A percentile compares a stretch with the other conserved stretches of the same genome.
phyloP scores from a whole-genome alignment of 2,888 invertebrate species.

The Xestia ashworthii region DNA sequence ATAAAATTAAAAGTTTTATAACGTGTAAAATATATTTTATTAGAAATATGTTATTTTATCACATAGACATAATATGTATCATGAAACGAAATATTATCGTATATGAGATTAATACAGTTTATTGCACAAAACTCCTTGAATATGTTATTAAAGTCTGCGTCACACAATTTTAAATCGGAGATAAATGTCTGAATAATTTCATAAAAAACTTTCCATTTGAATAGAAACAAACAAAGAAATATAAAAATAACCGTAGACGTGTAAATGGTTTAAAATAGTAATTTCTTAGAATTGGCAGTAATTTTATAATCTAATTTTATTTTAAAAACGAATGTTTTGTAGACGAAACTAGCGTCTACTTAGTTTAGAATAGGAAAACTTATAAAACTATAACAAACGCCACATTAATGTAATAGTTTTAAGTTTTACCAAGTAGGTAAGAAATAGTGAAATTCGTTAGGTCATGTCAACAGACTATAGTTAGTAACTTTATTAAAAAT shows the following conservation, averaged over 20 bases:
- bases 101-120: constrained; percentile 49
- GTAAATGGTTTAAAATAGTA: not conserved
- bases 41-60: constrained; percentile 65
- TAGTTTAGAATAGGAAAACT: constrained; percentile 11
- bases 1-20: constrained; percentile 58
- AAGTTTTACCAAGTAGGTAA: constrained; percentile 6
- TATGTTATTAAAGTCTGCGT: constrained; percentile 43
- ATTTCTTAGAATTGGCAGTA: constrained; percentile 5
- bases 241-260: not conserved
- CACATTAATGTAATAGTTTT: constrained; percentile 3
- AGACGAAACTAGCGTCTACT: constrained; percentile 12
- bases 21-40: constrained; percentile 69
- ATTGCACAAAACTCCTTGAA: constrained; percentile 58
- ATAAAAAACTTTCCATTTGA: not conserved
- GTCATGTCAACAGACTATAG: constrained; percentile 28
- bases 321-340: constrained; percentile 4
- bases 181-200: constrained; percentile 24
- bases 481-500: constrained; percentile 46
- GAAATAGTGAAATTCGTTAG: constrained; percentile 39
- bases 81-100: constrained; percentile 49
- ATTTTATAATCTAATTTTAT: not conserved
- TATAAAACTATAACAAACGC: constrained; percentile 5
- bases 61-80: constrained; percentile 60
- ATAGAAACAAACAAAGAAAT: constrained; percentile 14
- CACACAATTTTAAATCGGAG: constrained; percentile 17